Percentiles rank a stretch among this genome's conserved stretches.
phyloP scores from a whole-genome alignment of 2,888 invertebrate species.

The Rhingia campestris region DNA sequence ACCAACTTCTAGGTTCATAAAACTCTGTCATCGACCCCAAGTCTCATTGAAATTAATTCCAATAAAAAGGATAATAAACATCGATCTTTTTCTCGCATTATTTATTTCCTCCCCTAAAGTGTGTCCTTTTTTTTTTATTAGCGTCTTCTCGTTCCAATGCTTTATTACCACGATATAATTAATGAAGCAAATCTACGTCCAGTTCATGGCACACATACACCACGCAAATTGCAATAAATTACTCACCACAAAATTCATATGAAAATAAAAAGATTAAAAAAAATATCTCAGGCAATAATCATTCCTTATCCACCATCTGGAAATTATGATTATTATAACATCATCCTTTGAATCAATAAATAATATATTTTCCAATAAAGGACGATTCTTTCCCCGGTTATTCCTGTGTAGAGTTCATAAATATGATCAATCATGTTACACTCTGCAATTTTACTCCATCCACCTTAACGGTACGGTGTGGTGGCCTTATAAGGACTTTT shows the following conservation, averaged over 20 bases:
- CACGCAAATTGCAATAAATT: constrained; percentile 56
- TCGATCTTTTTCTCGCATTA: constrained; percentile 55
- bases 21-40: too few relatives aligned
- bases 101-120: constrained; percentile 13
- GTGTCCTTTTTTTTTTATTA: constrained; percentile 30
- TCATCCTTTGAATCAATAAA: constrained; percentile 59
- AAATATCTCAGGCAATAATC: constrained; percentile 65
- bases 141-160: constrained; percentile 45
- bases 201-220: background rate
- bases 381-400: constrained; percentile 15
- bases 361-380: constrained; percentile 48
- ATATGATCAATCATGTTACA: constrained; percentile 68
- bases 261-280: constrained; percentile 37
- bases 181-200: constrained; percentile 67
- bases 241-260: constrained; percentile 35
- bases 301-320: constrained; percentile 73
- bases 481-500: background rate
- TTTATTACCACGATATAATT: constrained; percentile 70
- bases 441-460: constrained; percentile 54
- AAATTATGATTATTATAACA: constrained; percentile 72
- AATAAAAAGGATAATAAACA: constrained; percentile 63
- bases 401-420: constrained; percentile 53
- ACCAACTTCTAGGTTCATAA: too few relatives aligned
- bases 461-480: background rate
- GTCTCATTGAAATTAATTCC: constrained; percentile 30